Conservation (phyloP, 2,113 vertebrate genomes). For the Seriola quinqueradiata region DNA sequence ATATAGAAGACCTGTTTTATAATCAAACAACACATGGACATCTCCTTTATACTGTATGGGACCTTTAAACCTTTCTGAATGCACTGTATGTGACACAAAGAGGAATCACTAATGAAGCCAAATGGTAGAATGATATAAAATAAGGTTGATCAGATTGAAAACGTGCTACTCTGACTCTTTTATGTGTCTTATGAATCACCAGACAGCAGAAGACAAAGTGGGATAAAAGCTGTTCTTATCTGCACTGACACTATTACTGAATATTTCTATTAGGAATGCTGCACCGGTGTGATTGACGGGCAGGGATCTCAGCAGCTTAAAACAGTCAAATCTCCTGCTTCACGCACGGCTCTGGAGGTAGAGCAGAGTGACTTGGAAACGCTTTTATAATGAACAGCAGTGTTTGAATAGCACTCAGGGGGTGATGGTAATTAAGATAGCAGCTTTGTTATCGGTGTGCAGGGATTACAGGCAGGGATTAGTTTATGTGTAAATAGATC, state of each 20-base stretch:
- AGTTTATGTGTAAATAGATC: constrained; percentile 73
- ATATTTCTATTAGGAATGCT: constrained; percentile 44
- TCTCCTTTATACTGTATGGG: no score
- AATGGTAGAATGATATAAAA: not conserved
- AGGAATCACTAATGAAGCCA: not conserved
- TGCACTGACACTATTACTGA: constrained; percentile 10
- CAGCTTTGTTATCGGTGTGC: constrained; percentile 52
- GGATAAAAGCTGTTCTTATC: not conserved
- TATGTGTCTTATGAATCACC: no score
- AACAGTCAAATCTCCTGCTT: constrained; percentile 29
- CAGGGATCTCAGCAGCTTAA: constrained; percentile 36
- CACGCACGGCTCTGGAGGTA: constrained; percentile 39
- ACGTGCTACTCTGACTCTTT: no score
- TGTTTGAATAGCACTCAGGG: constrained; percentile 70
- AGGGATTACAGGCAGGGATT: constrained; percentile 73
- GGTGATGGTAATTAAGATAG: constrained; percentile 79
- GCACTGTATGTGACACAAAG: not conserved
- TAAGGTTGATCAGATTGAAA: not conserved
- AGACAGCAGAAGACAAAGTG: no score
- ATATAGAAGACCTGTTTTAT: no score
- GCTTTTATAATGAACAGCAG: constrained; percentile 43
- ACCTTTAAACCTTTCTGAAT: no score
- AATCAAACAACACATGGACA: no score
- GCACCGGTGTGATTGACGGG: constrained; percentile 42
- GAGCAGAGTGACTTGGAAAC: constrained; percentile 36